A percentile compares a stretch with the other conserved stretches of the same genome.
phyloP scores from a whole-genome alignment of 1,140 invertebrate species.

The Schlechtendalia chinensis region DNA sequence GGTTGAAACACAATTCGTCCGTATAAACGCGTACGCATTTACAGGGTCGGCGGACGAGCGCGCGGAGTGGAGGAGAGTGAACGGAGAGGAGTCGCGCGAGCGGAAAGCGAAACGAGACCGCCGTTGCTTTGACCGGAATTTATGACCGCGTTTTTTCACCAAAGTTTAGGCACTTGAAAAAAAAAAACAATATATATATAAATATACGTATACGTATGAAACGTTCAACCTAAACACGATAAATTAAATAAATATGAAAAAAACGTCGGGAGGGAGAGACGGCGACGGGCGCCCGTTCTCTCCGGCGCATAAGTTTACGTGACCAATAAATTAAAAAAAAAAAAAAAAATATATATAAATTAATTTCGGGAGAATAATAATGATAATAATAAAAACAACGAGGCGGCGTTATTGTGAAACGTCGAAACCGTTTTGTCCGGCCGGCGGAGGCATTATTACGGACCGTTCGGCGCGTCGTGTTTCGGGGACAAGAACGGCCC shows the following conservation, averaged over 20 bases:
- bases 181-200: not conserved
- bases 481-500: not conserved
- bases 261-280: not conserved
- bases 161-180: conserved; percentile 47
- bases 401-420: conserved; percentile 37
- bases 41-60: not conserved
- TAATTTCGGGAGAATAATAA: conserved; percentile 23
- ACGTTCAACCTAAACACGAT: conserved; percentile 37
- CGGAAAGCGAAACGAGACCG: not conserved
- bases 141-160: conserved; percentile 9
- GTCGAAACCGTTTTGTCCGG: conserved; percentile 41
- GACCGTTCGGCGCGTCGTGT: conserved; percentile 6
- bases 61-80: not conserved
- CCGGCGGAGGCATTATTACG: not conserved
- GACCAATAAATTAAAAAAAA: conserved; percentile 29
- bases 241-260: conserved; percentile 44
- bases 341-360: not conserved
- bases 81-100: not conserved
- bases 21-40: conserved; percentile 2
- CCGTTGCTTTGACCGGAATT: conserved; percentile 13
- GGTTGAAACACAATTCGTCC: not conserved
- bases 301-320: conserved; percentile 31
- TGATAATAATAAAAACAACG: conserved; percentile 28
- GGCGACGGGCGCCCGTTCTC: not conserved
- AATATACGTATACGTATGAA: not conserved